These are phyloP conservation scores for Rotaria socialis DNA, from an alignment of 2,888 invertebrate genomes.

Conservation along the genomic window DNA sequence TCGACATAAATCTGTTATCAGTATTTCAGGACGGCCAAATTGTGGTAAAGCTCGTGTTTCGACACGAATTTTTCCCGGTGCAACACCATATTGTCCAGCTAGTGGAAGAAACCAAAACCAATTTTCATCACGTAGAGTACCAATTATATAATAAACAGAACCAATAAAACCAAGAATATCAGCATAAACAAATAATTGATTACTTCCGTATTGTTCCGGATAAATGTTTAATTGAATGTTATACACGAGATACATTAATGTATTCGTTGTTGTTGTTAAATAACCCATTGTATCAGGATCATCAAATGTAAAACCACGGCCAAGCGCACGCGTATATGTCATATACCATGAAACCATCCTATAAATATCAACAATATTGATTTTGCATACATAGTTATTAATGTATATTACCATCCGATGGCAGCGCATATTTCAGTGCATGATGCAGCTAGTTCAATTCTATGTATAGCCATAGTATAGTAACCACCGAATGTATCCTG, in stretches of 20 bases:
- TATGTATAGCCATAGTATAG: constrained; percentile 27
- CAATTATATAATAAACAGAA: not conserved
- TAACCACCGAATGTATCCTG: not conserved
- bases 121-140: not conserved
- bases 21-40: not conserved
- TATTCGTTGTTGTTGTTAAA: not conserved
- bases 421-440: not conserved
- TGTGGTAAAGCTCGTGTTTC: not conserved
- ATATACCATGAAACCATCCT: constrained; percentile 16
- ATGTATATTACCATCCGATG: not conserved
- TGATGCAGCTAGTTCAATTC: constrained; percentile 2
- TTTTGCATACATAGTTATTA: not conserved
- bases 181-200: not conserved
- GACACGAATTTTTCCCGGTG: not conserved
- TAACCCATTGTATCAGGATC: constrained; percentile 25
- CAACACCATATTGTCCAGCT: constrained; percentile 25
- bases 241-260: not conserved
- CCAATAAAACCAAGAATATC: constrained; percentile 22
- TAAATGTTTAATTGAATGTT: not conserved
- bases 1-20: not conserved
- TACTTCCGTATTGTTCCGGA: not conserved
- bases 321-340: not conserved
- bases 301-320: constrained; percentile 16
- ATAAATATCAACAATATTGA: not conserved
- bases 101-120: constrained; percentile 31